Evolutionary conservation across 2,888 invertebrate species (phyloP), one percentile per base, ranked within the genome.

Genomic region (Leucoma salicis): DNA sequence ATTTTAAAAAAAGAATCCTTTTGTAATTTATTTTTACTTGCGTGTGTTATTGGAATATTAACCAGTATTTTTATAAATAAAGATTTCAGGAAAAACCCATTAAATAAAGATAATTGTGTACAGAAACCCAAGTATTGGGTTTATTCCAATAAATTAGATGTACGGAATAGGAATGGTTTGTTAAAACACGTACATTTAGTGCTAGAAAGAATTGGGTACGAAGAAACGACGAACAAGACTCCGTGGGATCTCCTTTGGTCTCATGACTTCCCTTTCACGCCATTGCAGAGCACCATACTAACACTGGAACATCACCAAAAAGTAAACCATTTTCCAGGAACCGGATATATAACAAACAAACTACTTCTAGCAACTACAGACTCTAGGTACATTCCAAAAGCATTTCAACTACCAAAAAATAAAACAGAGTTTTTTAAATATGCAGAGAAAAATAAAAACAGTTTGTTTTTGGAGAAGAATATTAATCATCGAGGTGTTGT

Each of bases 291-390:
- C 0, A 79, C 86, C 39, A 42, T 90, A n/a, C 91, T 87, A 43
- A 90, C 90, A 47, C 78, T 97, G 7, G 91, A 92, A 57, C 82
- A 92, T 0, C 89, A 95, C 71, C 97, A 98, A 74, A 93, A 91
- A 75, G 94, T 99, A 0, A 99, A 99, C 73, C 98, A 99, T 73
- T 95, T 97, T 63, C 99, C 99, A 0, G 99, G 98, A 0, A 96
- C 95, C 31, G 98, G 98, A 0, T 97, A 92, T 70, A 93, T 99
- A 36, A 97, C 98, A 0, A 97, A 96, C 70, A 99, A 99, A 91
- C 96, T 86, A 0, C 95, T 95, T 68, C 89, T 99, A 37, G 97
- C 97, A 0, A 96, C 95, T 2, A 93, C 95, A 0, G 80, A 91
- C n/a, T 90, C 95, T 12, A 91, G 92, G 44, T 95, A 95, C 63